phyloP scores from a whole-genome alignment of 2,888 invertebrate species.

The Spilarctia lutea region DNA sequence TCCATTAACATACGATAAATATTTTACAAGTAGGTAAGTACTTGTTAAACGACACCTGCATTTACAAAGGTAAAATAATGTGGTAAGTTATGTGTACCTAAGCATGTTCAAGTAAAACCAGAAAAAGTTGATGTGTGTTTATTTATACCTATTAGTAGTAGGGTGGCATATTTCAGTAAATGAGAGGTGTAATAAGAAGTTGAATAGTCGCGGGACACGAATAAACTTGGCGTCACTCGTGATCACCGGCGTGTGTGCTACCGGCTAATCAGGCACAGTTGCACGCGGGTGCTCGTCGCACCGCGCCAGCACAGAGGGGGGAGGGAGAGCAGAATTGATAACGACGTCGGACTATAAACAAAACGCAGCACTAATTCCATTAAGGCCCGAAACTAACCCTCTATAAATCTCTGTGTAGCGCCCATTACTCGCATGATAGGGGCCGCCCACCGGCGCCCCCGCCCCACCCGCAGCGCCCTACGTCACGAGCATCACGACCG shows the following conservation, averaged over 20 bases:
- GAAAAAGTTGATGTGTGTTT: not conserved
- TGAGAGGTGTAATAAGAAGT: not conserved
- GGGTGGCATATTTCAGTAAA: not conserved
- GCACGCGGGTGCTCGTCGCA: slow-evolving; percentile 9
- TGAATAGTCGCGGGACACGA: not conserved
- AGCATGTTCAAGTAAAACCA: not conserved
- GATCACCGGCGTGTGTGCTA: slow-evolving; percentile 44
- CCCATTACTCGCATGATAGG: slow-evolving; percentile 60
- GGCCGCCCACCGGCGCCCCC: slow-evolving; percentile 50
- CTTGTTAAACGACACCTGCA: not conserved
- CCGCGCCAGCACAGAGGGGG: slow-evolving; percentile 1
- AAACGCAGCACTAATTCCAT: slow-evolving; percentile 75
- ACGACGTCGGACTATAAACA: slow-evolving; percentile 65
- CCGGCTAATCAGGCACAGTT: slow-evolving; percentile 62
- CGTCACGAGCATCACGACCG: slow-evolving; percentile 33
- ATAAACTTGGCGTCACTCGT: not conserved
- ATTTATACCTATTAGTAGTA: not conserved
- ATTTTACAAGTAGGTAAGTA: not conserved
- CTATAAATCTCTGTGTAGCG: slow-evolving; percentile 68
- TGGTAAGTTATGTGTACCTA: not conserved
- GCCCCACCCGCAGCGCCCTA: slow-evolving; percentile 46
- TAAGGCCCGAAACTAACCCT: slow-evolving; percentile 71
- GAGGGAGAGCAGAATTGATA: slow-evolving; percentile 42
- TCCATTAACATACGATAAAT: not conserved
- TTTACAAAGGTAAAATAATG: not conserved